Evolutionary conservation across 2,113 vertebrate species (phyloP).

Genomic region (Paedocypris sp.): DNA sequence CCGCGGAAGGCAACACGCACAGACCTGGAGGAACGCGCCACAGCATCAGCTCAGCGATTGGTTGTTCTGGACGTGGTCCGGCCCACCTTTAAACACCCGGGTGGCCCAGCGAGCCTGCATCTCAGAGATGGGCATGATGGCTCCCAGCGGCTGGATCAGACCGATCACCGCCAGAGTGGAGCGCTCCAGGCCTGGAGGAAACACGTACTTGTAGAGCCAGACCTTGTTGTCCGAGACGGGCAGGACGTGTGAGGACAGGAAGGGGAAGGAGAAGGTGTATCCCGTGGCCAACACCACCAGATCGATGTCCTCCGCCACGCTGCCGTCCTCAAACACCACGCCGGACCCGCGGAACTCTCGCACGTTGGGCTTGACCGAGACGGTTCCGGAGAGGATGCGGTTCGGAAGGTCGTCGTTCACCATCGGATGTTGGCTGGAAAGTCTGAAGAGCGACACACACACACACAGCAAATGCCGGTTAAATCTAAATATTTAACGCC

Average conservation of each 20-base stretch:
- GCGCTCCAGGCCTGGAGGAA: slow-evolving; percentile 66
- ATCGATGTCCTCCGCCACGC: slow-evolving; percentile 66
- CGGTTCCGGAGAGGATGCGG: slow-evolving; percentile 73
- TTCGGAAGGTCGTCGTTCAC: slow-evolving; percentile 83
- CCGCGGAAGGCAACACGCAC: slow-evolving; percentile 54
- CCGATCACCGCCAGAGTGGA: slow-evolving; percentile 78
- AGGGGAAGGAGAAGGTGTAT: slow-evolving; percentile 80
- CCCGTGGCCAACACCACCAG: slow-evolving; percentile 81
- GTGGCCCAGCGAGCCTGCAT: slow-evolving; percentile 80
- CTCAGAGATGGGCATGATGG: slow-evolving; percentile 85
- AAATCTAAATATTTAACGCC: neutral
- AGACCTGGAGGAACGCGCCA: slow-evolving; percentile 46
- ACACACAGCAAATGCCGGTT: no score
- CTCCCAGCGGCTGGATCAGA: slow-evolving; percentile 77
- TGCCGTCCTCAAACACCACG: slow-evolving; percentile 78
- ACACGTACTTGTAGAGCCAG: slow-evolving; percentile 73
- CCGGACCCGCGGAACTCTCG: slow-evolving; percentile 65
- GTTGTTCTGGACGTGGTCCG: no score
- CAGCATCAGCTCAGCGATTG: neutral
- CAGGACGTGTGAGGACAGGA: slow-evolving; percentile 59
- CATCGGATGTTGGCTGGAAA: slow-evolving; percentile 72
- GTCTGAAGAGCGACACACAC: slow-evolving; percentile 42
- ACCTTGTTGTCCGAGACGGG: slow-evolving; percentile 67
- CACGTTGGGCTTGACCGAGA: slow-evolving; percentile 74
- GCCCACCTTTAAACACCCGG: slow-evolving; percentile 74